Evolutionary conservation across 2,113 vertebrate species (phyloP).

Genomic region (Hippocampus abdominalis): DNA sequence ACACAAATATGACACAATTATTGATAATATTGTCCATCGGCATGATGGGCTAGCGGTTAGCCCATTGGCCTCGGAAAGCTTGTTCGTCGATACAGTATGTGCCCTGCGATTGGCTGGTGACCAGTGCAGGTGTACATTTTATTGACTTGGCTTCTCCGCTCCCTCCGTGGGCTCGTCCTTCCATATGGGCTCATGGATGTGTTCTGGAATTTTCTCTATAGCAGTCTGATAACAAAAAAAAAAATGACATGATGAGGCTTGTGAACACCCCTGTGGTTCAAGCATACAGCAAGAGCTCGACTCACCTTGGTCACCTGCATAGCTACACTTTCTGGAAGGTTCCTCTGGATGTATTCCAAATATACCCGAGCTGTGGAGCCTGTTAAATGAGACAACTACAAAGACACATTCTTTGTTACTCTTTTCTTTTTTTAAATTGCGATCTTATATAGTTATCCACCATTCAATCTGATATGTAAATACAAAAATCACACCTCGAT

Average conservation of each 20-base stretch:
- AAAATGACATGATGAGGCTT: not conserved
- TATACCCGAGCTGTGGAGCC: conserved; percentile 86
- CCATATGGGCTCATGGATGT: conserved; percentile 88
- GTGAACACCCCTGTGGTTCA: not conserved
- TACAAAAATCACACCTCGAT: conserved; percentile 76
- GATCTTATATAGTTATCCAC: too few species aligned
- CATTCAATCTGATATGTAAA: too few species aligned
- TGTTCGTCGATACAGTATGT: not conserved
- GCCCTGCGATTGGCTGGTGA: too few species aligned
- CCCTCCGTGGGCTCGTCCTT: conserved; percentile 56
- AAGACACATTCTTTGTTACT: conserved; percentile 1
- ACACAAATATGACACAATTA: too few species aligned
- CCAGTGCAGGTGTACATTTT: conserved; percentile 5
- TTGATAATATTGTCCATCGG: too few species aligned
- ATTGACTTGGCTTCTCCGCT: conserved; percentile 37
- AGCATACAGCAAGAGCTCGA: not conserved
- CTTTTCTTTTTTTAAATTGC: not conserved
- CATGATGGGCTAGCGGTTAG: too few species aligned
- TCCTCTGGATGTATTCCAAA: conserved; percentile 94
- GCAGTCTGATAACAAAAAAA: conserved; percentile 70
- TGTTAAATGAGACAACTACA: conserved; percentile 82
- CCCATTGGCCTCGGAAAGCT: too few species aligned
- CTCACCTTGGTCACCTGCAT: conserved; percentile 92
- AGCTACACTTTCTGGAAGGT: conserved; percentile 92
- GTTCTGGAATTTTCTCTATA: conserved; percentile 86